Evolutionary conservation across 2,888 invertebrate species (phyloP), one percentile per base, ranked within the genome.

Genomic region (Orthosia gothica): DNA sequence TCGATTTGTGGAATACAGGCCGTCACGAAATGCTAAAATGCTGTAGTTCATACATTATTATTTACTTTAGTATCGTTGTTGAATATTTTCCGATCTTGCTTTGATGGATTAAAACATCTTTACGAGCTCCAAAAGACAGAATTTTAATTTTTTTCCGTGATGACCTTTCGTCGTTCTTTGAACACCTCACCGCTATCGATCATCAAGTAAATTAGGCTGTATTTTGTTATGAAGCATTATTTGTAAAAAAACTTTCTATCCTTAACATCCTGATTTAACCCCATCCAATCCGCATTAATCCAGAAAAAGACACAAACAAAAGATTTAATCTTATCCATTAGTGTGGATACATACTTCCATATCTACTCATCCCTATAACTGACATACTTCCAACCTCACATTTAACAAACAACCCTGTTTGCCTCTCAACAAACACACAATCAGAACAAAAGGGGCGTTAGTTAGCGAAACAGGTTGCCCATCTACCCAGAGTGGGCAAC

Each of bases 401-500:
- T 26, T 65, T 15, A 61, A 32, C 57, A 70, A 79, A 71, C 45
- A 69, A 13, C 61, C 55, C 55, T 40, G n/a, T 59, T 47, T 11
- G 61, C 59, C 65, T 58, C 74, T 26, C 59, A 66, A 67, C 74
- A 74, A 77, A 71, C 63, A 75, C 45, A 63, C 72, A 82, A 79
- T 82, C 69, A 65, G 70, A 76, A 74, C 81, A 83, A 84, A 76
- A 74, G 61, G 15, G n/a, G 52, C 69, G 68, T 78, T 78, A 83
- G 81, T 74, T 81, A 54, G 71, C 64, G 66, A 74, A 82, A 81
- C 81, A 70, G 69, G 81, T 77, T 76, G 50, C 73, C 74, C 68
- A 82, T 81, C 75, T 74, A 70, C 79, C 69, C 66, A 58, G 74
- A 76, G 78, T 70, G 59, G 70, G 62, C 70, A 81, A 88, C 88